Evolutionary conservation across 2,888 invertebrate species (phyloP).

Genomic region (Parnassius apollo): DNA sequence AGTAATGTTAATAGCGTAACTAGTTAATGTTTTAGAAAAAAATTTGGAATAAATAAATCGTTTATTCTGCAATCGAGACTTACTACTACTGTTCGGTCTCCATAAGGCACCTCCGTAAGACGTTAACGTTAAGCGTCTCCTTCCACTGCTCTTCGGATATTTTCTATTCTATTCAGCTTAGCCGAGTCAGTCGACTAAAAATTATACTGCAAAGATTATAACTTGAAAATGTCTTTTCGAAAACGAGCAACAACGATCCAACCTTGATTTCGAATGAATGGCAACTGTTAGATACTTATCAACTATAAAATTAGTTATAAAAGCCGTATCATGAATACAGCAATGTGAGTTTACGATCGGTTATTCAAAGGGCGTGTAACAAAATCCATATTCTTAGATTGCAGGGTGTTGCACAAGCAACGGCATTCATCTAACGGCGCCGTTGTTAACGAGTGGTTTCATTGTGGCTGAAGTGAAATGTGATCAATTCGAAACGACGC

Average conservation of each 20-base stretch:
- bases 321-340: slow-evolving; percentile 36
- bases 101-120: too few relatives aligned
- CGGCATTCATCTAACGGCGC: slow-evolving; percentile 49
- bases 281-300: slow-evolving; percentile 7
- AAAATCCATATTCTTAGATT: slow-evolving; percentile 52
- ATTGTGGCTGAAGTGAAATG: slow-evolving; percentile 45
- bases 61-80: too few relatives aligned
- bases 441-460: slow-evolving; percentile 46
- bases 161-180: too few relatives aligned
- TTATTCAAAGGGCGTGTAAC: slow-evolving; percentile 46
- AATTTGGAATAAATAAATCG: too few relatives aligned
- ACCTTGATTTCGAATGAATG: slow-evolving; percentile 15
- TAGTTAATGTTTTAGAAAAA: too few relatives aligned
- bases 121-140: too few relatives aligned
- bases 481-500: slow-evolving; percentile 40
- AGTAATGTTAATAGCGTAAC: too few relatives aligned
- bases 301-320: slow-evolving; percentile 23
- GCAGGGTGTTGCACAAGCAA: slow-evolving; percentile 51
- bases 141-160: too few relatives aligned
- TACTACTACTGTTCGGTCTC: too few relatives aligned
- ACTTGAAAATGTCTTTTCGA: too few relatives aligned
- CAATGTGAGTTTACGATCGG: slow-evolving; percentile 51
- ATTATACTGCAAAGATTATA: too few relatives aligned
- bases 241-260: background rate
- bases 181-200: too few relatives aligned